A percentile compares a stretch with the other conserved stretches of the same genome.
Conservation (phyloP, 2,888 invertebrate species). For the Euzophera pinguis region DNA sequence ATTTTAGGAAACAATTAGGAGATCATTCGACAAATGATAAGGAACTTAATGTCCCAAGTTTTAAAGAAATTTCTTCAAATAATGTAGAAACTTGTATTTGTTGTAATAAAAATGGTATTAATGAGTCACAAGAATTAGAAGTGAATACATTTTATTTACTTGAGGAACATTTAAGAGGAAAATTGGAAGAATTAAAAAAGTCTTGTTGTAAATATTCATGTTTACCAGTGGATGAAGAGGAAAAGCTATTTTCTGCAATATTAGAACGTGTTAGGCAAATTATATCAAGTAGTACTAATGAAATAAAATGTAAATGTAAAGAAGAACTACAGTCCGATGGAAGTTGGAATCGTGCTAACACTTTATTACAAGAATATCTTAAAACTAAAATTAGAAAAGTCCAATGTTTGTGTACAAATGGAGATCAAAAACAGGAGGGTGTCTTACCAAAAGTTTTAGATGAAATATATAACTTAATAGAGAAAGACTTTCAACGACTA, state of each 20-base stretch:
- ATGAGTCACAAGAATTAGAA: constrained; percentile 54
- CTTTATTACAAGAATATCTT: constrained; percentile 65
- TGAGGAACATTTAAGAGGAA: constrained; percentile 55
- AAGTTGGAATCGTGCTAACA: constrained; percentile 65
- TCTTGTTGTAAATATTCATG: constrained; percentile 38
- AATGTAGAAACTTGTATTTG: constrained; percentile 47
- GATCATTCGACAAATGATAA: constrained; percentile 17
- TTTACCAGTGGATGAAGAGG: constrained; percentile 46
- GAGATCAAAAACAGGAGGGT: constrained; percentile 30
- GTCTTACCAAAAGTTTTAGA: constrained; percentile 48
- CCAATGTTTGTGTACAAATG: constrained; percentile 46
- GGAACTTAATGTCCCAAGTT: constrained; percentile 1
- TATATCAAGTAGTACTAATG: constrained; percentile 48
- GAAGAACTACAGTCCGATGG: constrained; percentile 30
- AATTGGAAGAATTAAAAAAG: constrained; percentile 46
- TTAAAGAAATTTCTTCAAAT: constrained; percentile 31
- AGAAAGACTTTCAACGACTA: constrained; percentile 62
- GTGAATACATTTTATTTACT: constrained; percentile 59
- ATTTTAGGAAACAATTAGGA: constrained; percentile 23
- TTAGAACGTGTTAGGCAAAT: constrained; percentile 53
- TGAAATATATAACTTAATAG: constrained; percentile 56
- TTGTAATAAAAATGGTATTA: constrained; percentile 33
- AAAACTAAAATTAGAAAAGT: constrained; percentile 62
- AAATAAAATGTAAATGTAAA: constrained; percentile 45
- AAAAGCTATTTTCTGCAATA: constrained; percentile 46